Evolutionary conservation across 2,888 invertebrate genomes (phyloP), one percentile per base, ranked within the genome.

Genomic region (Drosophila putrida): DNA sequence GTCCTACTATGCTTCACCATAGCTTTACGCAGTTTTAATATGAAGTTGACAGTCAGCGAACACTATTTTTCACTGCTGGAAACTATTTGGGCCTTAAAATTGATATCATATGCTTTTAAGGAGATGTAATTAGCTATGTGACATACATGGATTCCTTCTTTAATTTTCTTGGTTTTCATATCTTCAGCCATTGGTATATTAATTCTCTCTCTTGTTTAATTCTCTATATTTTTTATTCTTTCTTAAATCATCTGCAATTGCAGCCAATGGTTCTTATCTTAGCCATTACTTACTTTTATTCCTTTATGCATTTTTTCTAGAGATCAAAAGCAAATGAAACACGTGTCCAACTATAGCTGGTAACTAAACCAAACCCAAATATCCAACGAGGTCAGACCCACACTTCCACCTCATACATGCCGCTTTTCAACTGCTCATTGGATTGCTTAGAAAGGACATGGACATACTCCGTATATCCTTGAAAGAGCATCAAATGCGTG

Each of bases 261-360:
- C 20, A 39, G 53, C 49, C 66, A 73, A 66, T 71, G 31, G 13
- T n/a, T 20, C 35, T 50, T 50, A 36, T 36, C 50, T 33, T 50
- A 3, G 11, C 4, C 4, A 43, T 31, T 55, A 36, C 10, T 33
- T 41, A 11, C 28, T 38, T 55, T 44, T 39, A 8, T 33, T 9
- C 35, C 20, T n/a, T 31, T 41, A 4, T 41, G 4, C 31, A 43
- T 31, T 33, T 51, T 53, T 33, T 53, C 33, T 13, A 11, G 6
- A 63, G 75, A 75, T 68, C 62, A 74, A 63, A 74, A 57, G 75
- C 69, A 75, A 63, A 75, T 75, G 79, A 33, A 75, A 78, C 78
- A 78, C 79, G 75, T 75, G 75, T 78, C 59, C 70, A 27, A 43
- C 54, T 11, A 54, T 31, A 27, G 69, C 55, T 63, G 59, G 13